phyloP scores from a whole-genome alignment of 2,113 vertebrate species.

The Isichthys henryi region DNA sequence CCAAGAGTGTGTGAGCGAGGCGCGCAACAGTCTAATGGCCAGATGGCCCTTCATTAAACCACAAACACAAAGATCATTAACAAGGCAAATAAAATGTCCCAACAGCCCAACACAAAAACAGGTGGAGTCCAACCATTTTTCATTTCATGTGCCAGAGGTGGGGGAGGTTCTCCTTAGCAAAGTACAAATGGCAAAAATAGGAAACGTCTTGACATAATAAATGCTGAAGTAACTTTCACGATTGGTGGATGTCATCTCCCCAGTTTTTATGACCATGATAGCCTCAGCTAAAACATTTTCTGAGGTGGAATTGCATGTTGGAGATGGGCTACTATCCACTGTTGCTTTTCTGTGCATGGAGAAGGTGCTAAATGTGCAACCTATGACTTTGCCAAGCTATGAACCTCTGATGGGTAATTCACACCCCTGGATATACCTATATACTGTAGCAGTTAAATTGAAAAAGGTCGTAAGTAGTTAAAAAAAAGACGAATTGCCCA shows the following conservation, averaged over 20 bases:
- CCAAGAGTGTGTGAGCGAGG: background rate
- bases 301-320: background rate
- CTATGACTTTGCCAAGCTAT: background rate
- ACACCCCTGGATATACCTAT: background rate
- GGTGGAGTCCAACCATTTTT: background rate
- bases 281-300: background rate
- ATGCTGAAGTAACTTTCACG: background rate
- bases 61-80: slow-evolving; percentile 8
- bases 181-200: background rate
- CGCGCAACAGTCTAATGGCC: background rate
- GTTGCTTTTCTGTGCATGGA: background rate
- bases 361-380: background rate
- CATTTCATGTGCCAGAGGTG: background rate
- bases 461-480: background rate
- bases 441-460: background rate
- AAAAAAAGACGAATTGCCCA: background rate
- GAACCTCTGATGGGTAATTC: background rate
- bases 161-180: background rate
- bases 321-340: background rate
- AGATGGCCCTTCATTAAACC: slow-evolving; percentile 17
- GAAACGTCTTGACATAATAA: background rate
- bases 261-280: background rate
- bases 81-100: slow-evolving; percentile 13
- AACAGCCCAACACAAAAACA: slow-evolving; percentile 1
- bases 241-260: background rate